Evolutionary conservation across 2,888 invertebrate species (phyloP).

Genomic region (Eustalomyia histrio): DNA sequence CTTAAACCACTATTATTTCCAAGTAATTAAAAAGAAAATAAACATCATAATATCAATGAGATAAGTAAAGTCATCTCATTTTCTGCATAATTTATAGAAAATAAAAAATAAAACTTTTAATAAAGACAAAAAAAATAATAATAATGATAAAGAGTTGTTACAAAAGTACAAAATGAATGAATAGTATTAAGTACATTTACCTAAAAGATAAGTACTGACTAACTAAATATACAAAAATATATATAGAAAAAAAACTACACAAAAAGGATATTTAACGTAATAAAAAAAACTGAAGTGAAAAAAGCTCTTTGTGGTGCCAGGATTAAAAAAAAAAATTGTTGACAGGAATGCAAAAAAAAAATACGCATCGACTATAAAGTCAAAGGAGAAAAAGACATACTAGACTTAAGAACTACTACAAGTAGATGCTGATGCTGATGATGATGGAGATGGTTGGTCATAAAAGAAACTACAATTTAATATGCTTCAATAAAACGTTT

Average conservation of each 20-base stretch:
- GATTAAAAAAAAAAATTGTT: conserved; percentile 52
- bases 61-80: conserved; percentile 53
- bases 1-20: conserved; percentile 49
- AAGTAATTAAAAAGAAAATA: conserved; percentile 62
- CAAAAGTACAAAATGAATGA: conserved; percentile 48
- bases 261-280: conserved; percentile 62
- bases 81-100: conserved; percentile 64
- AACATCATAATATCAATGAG: conserved; percentile 61
- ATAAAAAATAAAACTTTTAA: conserved; percentile 37
- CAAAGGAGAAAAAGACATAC: conserved; percentile 53
- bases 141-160: conserved; percentile 34
- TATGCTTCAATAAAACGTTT: conserved; percentile 66
- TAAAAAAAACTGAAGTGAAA: conserved; percentile 39
- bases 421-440: conserved; percentile 45
- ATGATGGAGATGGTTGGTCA: conserved; percentile 45
- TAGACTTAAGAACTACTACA: conserved; percentile 53
- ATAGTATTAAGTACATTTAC: conserved; percentile 60
- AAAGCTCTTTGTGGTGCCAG: conserved; percentile 57
- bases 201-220: conserved; percentile 63
- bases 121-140: conserved; percentile 27
- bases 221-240: conserved; percentile 51
- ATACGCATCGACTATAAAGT: conserved; percentile 57
- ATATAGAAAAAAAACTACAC: conserved; percentile 25
- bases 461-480: conserved; percentile 61
- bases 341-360: conserved; percentile 47